Percentiles rank a stretch among this genome's conserved stretches.
Evolutionary conservation across 2,888 invertebrate species (phyloP).

Genomic region (Hymenopus coronatus): DNA sequence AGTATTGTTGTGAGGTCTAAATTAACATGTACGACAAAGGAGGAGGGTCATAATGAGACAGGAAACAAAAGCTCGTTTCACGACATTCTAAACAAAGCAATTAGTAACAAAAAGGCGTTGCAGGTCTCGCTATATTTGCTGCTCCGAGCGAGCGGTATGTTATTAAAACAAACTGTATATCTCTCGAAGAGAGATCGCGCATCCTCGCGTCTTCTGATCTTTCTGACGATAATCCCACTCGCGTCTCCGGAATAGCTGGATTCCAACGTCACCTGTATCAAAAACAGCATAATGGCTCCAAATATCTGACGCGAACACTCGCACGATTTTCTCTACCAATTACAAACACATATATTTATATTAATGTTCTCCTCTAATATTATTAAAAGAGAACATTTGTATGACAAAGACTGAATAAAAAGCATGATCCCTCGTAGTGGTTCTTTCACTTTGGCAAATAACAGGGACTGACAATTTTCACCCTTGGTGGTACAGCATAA

Average conservation of each 20-base stretch:
- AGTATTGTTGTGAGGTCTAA: neutral
- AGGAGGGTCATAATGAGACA: neutral
- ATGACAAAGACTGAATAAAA: too few species aligned
- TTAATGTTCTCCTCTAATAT: too few species aligned
- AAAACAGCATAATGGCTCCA: neutral
- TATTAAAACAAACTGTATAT: neutral
- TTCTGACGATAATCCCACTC: neutral
- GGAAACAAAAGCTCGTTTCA: neutral
- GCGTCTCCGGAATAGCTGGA: neutral
- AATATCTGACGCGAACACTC: too few species aligned
- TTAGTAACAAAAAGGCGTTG: neutral
- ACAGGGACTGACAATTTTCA: too few species aligned
- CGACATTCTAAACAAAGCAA: neutral
- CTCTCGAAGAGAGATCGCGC: too few species aligned
- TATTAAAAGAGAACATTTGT: too few species aligned
- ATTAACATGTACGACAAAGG: neutral
- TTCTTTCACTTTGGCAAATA: too few species aligned
- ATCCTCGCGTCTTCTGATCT: neutral
- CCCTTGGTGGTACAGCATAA: too few species aligned
- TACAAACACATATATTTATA: too few species aligned
- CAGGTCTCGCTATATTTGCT: neutral
- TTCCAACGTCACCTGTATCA: neutral
- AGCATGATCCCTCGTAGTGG: too few species aligned
- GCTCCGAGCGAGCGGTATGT: neutral
- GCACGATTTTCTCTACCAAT: too few species aligned